Evolutionary conservation across 2,113 vertebrate genomes (phyloP).

Genomic region (Hassar affinis): DNA sequence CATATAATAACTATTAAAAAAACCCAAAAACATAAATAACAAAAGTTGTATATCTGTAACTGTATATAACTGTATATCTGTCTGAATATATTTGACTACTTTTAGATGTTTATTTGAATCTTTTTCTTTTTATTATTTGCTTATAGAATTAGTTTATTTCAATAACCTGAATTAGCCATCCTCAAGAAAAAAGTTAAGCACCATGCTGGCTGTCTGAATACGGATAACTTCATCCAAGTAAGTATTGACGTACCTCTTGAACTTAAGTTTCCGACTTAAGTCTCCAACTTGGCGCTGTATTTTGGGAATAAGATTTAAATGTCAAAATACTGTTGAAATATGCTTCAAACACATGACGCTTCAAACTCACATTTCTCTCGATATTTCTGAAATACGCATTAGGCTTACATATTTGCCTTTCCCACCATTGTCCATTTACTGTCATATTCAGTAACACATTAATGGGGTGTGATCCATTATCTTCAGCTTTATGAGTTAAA

Average conservation of each 20-base stretch:
- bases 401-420: conserved; percentile 9
- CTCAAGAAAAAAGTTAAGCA: neutral
- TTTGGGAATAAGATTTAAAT: neutral
- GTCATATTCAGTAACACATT: conserved; percentile 24
- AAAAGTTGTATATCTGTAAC: no score
- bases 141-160: neutral
- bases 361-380: neutral
- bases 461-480: conserved; percentile 29
- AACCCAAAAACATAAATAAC: neutral
- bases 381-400: conserved; percentile 28
- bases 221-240: neutral
- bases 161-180: neutral
- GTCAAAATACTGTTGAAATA: neutral
- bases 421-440: conserved; percentile 20
- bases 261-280: conserved; percentile 1
- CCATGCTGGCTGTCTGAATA: neutral
- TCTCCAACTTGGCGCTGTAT: conserved; percentile 2
- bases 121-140: neutral
- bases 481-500: conserved; percentile 20
- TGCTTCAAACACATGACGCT: neutral
- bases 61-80: no score
- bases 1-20: no score
- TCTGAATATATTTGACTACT: neutral
- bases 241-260: neutral
- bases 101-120: neutral